phyloP scores from a whole-genome alignment of 2,113 vertebrate species.

The Campylomormyrus numenius region DNA sequence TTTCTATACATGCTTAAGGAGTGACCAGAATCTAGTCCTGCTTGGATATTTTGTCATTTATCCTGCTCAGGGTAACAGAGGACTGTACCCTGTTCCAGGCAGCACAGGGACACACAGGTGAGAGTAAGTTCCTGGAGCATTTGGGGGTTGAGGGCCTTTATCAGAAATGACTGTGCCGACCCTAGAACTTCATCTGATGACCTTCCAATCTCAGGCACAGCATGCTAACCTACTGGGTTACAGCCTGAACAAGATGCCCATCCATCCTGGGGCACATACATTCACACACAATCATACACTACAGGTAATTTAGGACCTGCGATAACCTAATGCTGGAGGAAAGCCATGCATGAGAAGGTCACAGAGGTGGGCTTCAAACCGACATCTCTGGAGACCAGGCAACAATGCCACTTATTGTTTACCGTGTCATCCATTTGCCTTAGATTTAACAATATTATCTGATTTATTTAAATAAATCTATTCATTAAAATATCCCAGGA shows the following conservation, averaged over 20 bases:
- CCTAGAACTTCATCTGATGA: neutral
- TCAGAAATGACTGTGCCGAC: neutral
- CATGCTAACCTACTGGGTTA: neutral
- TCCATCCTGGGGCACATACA: neutral
- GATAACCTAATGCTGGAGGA: neutral
- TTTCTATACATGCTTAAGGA: neutral
- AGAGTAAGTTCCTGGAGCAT: neutral
- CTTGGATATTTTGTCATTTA: neutral
- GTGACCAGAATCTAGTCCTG: neutral
- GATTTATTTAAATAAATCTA: neutral
- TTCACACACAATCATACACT: neutral
- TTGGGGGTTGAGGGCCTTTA: neutral
- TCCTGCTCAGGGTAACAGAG: neutral
- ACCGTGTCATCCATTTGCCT: neutral
- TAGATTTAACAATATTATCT: neutral
- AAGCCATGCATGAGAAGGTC: neutral
- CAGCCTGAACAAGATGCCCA: neutral
- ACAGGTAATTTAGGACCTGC: neutral
- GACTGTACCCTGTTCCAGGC: neutral
- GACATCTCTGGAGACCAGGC: neutral
- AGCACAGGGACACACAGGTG: neutral
- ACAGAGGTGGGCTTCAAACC: neutral
- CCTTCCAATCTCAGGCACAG: neutral
- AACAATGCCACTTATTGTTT: neutral
- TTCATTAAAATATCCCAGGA: neutral